Evolutionary conservation across 1,140 invertebrate genomes (phyloP), one percentile per base, ranked within the genome.

Genomic region (Heliconius nattereri): DNA sequence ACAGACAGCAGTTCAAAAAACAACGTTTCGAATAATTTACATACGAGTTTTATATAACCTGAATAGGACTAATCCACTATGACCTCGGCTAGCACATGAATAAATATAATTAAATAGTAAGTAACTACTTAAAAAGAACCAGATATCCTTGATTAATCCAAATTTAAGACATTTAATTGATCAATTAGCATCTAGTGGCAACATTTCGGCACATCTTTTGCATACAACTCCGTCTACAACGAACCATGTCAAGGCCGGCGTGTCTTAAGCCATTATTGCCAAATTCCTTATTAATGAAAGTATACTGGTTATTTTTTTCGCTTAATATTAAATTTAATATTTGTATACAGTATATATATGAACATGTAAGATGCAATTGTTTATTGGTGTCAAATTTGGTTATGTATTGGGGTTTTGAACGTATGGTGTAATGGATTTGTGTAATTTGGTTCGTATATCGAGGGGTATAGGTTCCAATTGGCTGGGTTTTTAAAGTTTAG

Each of bases 131-230:
- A 66, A 26, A 66, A 66, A 52, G 5, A 66, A 66, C 23, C 26
- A n/a, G 60, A 66, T 66, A 66, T 66, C 60, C 60, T 66, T 66
- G 60, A 29, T 29, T 66, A 66, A 66, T 66, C 60, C 60, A 66
- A 66, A 66, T 66, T 66, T 66, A 66, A 66, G 60, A 66, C 6
- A 23, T 66, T 66, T 66, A 66, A 66, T 66, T 29, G 60, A 66
- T 66, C 60, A 66, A 66, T 66, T 26, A 16, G 13, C 5, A 5
- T 11, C 3, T 66, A 29, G 60, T 66, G 60, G 60, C 60, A 66
- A 26, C 60, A 29, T 26, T 29, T 66, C 26, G 60, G 60, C 13
- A 66, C 60, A 66, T 66, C 60, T 66, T 66, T 66, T 66, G 60
- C 60, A 66, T 66, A 66, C 26, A 29, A 66, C 13, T 66, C 26